Percentiles rank a stretch among this genome's conserved stretches.
phyloP scores from a whole-genome alignment of 2,113 vertebrate species.

The Coregonus clupeaformis region DNA sequence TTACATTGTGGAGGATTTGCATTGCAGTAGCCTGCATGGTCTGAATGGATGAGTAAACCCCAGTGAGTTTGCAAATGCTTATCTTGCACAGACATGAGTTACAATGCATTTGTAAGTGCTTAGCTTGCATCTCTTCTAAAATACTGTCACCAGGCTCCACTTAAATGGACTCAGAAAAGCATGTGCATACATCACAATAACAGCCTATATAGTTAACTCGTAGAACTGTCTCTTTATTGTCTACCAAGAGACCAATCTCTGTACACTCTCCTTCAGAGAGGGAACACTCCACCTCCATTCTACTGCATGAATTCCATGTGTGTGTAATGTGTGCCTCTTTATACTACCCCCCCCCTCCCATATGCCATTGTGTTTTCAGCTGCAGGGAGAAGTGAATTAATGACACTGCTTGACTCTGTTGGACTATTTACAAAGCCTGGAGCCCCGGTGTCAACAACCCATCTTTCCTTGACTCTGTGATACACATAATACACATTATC shows the following conservation, averaged over 20 bases:
- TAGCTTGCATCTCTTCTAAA: conserved; percentile 24
- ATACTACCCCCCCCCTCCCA: not conserved
- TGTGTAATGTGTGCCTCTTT: conserved; percentile 29
- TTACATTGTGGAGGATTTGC: conserved; percentile 18
- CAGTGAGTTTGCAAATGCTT: conserved; percentile 30
- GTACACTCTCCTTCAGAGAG: conserved; percentile 24
- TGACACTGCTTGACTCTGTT: conserved; percentile 26
- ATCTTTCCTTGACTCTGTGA: conserved; percentile 6
- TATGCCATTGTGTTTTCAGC: conserved; percentile 14
- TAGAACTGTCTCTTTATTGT: conserved; percentile 41
- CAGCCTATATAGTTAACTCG: conserved; percentile 27
- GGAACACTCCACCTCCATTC: not conserved
- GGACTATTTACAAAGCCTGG: conserved; percentile 37
- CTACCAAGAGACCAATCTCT: conserved; percentile 32
- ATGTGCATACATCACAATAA: conserved; percentile 55
- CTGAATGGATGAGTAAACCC: conserved; percentile 12
- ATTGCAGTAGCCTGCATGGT: not conserved
- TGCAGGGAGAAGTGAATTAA: conserved; percentile 33
- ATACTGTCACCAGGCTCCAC: conserved; percentile 27
- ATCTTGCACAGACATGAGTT: conserved; percentile 36
- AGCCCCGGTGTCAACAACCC: conserved; percentile 31
- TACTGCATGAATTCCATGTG: not conserved
- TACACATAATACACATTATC: conserved; percentile 2
- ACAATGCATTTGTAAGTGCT: conserved; percentile 42
- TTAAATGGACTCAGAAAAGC: conserved; percentile 42